Evolutionary conservation across 2,113 vertebrate species (phyloP).

Genomic region (Otolemur garnettii): DNA sequence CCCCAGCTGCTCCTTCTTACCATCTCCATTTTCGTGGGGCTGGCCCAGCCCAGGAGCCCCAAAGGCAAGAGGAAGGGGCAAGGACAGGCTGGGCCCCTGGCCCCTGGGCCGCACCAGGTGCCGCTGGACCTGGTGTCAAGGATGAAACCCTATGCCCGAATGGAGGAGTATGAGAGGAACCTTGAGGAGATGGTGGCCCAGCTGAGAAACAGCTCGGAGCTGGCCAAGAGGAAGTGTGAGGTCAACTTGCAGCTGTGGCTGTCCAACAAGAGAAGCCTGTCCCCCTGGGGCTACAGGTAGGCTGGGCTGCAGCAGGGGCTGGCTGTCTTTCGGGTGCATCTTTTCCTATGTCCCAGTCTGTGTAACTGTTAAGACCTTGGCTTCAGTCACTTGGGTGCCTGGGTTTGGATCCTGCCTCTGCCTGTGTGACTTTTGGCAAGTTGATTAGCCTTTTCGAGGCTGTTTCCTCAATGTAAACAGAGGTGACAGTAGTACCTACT

Average conservation of each 20-base stretch:
- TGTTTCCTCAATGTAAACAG: neutral
- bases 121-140: constrained; percentile 82
- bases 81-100: constrained; percentile 57
- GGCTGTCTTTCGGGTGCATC: fast-evolving
- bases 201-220: constrained; percentile 89
- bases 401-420: neutral
- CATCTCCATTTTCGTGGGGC: constrained; percentile 83
- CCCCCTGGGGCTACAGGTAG: constrained; percentile 93
- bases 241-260: constrained; percentile 92
- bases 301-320: neutral
- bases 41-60: constrained; percentile 78
- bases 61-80: constrained; percentile 86
- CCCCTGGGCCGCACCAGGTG: constrained; percentile 66
- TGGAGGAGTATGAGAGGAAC: constrained; percentile 90
- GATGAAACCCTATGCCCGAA: constrained; percentile 76
- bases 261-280: constrained; percentile 91
- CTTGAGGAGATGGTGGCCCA: constrained; percentile 92
- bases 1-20: constrained; percentile 86
- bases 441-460: neutral
- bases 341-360: fast-evolving
- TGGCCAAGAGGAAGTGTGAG: constrained; percentile 88
- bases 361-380: neutral
- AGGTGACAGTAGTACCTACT: neutral
- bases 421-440: neutral
- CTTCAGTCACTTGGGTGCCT: neutral